These are phyloP conservation scores for Drosophila acutilabella DNA, from an alignment of 2,888 invertebrate genomes.

Conservation along the genomic window DNA sequence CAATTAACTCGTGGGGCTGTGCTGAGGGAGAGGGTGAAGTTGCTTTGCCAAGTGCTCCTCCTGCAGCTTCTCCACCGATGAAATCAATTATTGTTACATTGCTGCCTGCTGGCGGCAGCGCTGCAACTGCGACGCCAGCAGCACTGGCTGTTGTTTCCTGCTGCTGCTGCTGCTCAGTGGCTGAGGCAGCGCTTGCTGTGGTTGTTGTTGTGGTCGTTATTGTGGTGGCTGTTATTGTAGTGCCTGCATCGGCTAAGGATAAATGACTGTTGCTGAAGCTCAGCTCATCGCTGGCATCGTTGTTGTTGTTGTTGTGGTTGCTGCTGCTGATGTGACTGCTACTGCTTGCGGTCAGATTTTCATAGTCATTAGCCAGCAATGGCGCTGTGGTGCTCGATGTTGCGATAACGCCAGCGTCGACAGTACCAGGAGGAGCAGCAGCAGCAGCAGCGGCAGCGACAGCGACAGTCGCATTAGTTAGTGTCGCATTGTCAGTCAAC, in stretches of 20 bases:
- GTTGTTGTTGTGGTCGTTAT: constrained; percentile 22
- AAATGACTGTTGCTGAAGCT: constrained; percentile 20
- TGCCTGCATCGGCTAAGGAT: constrained; percentile 4
- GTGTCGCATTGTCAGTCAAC: constrained; percentile 67
- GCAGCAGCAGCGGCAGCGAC: constrained; percentile 15
- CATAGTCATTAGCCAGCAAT: constrained; percentile 42
- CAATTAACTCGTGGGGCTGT: constrained; percentile 81
- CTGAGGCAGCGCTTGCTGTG: constrained; percentile 22
- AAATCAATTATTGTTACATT: constrained; percentile 1
- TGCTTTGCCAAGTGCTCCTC: neutral
- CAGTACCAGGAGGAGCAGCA: constrained; percentile 16
- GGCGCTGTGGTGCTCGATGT: constrained; percentile 53
- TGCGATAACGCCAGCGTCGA: constrained; percentile 21
- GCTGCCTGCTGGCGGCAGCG: constrained; percentile 33
- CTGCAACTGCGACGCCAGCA: constrained; percentile 24
- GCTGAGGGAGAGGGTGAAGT: constrained; percentile 6
- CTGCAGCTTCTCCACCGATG: neutral
- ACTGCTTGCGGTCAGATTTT: constrained; percentile 48
- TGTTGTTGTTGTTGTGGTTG: constrained; percentile 41
- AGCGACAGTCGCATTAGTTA: constrained; percentile 20
- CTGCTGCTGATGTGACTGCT: constrained; percentile 25
- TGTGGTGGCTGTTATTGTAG: constrained; percentile 9
- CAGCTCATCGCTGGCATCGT: constrained; percentile 60
- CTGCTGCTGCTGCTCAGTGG: constrained; percentile 37
- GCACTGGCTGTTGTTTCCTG: constrained; percentile 32